Percentiles rank a stretch among this genome's conserved stretches.
Conservation (phyloP, 2,113 vertebrate genomes). For the Geothlypis trichas region DNA sequence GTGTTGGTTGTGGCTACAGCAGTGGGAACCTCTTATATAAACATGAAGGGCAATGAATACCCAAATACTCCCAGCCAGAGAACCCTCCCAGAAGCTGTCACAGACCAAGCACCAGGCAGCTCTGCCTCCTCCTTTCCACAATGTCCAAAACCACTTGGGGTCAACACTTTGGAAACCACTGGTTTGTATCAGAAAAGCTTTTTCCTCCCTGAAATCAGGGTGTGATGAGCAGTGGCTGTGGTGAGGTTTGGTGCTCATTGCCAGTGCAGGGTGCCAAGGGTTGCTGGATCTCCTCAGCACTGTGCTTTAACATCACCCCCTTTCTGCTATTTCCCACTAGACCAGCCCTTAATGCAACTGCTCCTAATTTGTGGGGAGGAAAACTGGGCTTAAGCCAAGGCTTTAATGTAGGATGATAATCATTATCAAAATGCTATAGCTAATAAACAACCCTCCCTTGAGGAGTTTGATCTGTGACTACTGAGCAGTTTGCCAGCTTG, state of each 20-base stretch:
- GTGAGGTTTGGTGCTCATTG: not conserved
- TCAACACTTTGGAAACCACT: not conserved
- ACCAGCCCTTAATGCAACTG: not conserved
- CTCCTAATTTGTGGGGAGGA: not conserved
- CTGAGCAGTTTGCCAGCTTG: not conserved
- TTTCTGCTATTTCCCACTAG: not conserved
- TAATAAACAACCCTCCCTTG: not conserved
- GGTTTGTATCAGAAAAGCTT: not conserved
- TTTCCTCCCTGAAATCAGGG: not conserved
- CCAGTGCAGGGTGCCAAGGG: not conserved
- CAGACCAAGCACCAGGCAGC: not conserved
- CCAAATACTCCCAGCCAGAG: not conserved
- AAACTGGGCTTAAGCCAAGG: not conserved
- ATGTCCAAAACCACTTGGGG: not conserved
- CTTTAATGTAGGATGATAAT: not conserved
- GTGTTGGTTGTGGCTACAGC: not conserved
- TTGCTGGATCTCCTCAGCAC: not conserved
- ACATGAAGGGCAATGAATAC: not conserved
- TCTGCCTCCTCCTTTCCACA: not conserved
- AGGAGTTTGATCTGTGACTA: not conserved
- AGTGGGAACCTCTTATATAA: not conserved
- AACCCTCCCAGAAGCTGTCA: not conserved
- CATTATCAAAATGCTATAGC: not conserved
- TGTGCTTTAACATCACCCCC: fast-evolving
- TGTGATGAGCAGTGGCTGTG: not conserved